These are phyloP conservation scores for Asobara japonica DNA, from an alignment of 1,140 invertebrate genomes.

Conservation along the genomic window DNA sequence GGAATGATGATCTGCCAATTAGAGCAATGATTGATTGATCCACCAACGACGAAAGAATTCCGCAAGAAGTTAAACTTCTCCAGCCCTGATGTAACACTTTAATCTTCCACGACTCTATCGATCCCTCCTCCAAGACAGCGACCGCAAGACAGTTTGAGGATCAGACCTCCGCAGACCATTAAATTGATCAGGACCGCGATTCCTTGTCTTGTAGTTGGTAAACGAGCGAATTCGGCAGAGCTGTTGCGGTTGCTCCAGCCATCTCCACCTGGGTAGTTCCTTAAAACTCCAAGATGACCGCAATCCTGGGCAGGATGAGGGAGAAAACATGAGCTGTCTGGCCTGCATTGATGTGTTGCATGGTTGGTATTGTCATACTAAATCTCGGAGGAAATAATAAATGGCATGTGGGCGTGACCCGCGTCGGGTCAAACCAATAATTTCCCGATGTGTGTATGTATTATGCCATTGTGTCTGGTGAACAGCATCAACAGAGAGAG, in stretches of 20 bases:
- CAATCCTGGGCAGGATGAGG: background rate
- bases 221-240: background rate
- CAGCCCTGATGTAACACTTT: too few relatives aligned
- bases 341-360: background rate
- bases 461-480: too few relatives aligned
- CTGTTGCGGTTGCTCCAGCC: background rate
- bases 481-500: too few relatives aligned
- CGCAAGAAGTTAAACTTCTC: too few relatives aligned
- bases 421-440: too few relatives aligned
- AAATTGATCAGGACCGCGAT: background rate
- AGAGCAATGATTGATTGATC: too few relatives aligned
- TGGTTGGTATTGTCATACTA: background rate
- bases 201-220: background rate
- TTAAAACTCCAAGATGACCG: background rate
- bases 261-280: background rate
- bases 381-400: background rate
- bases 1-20: too few relatives aligned
- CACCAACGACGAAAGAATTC: too few relatives aligned
- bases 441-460: too few relatives aligned
- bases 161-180: background rate
- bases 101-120: background rate
- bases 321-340: background rate
- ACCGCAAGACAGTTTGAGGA: background rate
- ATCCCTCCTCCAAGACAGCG: background rate
- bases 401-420: too few relatives aligned